Percentiles rank a stretch among this genome's conserved stretches.
phyloP scores from a whole-genome alignment of 2,797 vertebrate species.

The Hypotaenidia okinawae region DNA sequence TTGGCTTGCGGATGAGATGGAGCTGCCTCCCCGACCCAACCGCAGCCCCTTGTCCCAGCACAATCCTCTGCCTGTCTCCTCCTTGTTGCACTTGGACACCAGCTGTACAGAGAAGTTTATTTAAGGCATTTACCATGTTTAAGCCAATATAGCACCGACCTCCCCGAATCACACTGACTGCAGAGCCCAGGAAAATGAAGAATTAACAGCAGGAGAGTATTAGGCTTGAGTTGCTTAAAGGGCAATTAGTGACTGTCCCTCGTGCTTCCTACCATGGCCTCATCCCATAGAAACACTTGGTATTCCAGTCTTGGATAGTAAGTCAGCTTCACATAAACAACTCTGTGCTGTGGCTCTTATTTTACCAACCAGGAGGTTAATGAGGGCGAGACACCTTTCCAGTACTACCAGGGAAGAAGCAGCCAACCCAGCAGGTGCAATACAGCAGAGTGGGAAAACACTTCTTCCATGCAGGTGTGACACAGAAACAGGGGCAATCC shows the following conservation, averaged over 20 bases:
- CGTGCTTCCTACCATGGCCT: not conserved
- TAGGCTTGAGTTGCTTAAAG: not conserved
- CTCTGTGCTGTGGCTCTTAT: not conserved
- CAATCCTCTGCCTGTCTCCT: not conserved
- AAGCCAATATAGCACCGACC: not conserved
- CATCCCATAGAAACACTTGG: not conserved
- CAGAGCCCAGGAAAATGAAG: not conserved
- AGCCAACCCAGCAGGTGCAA: not conserved
- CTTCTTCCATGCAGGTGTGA: not conserved
- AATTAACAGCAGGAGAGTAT: conserved; percentile 16
- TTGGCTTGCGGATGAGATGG: not conserved
- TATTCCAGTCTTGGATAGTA: not conserved
- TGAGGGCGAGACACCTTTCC: not conserved
- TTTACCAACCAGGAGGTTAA: not conserved
- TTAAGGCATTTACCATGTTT: not conserved
- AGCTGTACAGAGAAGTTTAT: not conserved
- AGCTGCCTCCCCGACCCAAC: not conserved
- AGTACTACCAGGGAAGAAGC: not conserved
- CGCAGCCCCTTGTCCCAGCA: not conserved
- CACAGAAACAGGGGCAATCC: not conserved
- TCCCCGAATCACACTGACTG: not conserved
- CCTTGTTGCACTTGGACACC: not conserved
- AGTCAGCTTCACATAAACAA: not conserved
- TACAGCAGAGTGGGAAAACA: not conserved
- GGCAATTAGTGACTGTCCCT: not conserved